Evolutionary conservation across 2,888 invertebrate species (phyloP).

Genomic region (Merodon equestris): DNA sequence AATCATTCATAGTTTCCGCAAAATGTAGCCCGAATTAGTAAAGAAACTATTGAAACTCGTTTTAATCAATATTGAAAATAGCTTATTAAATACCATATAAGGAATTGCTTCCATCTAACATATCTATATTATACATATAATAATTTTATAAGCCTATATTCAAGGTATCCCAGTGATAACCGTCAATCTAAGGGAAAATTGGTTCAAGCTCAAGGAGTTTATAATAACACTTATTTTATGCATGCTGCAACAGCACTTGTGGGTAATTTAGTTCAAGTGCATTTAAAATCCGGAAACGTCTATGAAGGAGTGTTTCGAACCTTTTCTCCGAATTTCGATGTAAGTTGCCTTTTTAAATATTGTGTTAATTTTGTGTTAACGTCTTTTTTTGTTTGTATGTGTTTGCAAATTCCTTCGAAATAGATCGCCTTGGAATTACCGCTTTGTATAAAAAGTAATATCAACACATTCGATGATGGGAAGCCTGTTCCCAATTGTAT

Average conservation of each 20-base stretch:
- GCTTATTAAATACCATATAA: no score
- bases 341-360: conserved; percentile 75
- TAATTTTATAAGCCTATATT: conserved; percentile 9
- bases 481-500: conserved; percentile 76
- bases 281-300: conserved; percentile 89
- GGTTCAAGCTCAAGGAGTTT: conserved; percentile 90
- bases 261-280: conserved; percentile 89
- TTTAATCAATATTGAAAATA: no score
- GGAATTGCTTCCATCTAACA: no score
- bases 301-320: conserved; percentile 95
- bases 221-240: conserved; percentile 94
- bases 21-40: no score
- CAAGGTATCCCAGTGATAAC: conserved; percentile 75
- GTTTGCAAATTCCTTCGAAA: conserved; percentile 40
- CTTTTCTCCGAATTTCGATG: conserved; percentile 92
- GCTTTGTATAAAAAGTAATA: conserved; percentile 81
- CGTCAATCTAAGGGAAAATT: conserved; percentile 81
- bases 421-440: conserved; percentile 91
- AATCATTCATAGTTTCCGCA: no score
- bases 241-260: conserved; percentile 92
- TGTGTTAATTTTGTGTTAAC: not conserved
- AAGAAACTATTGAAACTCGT: no score
- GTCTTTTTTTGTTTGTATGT: conserved; percentile 3
- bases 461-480: conserved; percentile 75
- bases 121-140: no score